Evolutionary conservation across 2,113 vertebrate species (phyloP), one percentile per base, ranked within the genome.

Genomic region (Cololabis saira): DNA sequence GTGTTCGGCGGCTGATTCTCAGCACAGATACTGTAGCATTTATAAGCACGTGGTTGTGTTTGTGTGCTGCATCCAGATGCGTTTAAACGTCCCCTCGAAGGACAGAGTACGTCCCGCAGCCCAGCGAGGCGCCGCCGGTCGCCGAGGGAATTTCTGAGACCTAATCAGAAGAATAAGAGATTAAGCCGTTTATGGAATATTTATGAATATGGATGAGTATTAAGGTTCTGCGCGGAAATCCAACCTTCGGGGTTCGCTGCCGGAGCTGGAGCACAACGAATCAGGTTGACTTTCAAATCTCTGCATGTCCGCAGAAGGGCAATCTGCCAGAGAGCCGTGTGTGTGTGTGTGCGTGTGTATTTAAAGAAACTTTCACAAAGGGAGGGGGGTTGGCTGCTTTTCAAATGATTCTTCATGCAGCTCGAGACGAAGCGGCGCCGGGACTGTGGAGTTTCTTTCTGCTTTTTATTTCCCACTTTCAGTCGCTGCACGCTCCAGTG

Each of bases 171-270:
- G 78, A 91, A 82, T 77, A 55, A 58, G 83, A 87, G 87, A 87
- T 90, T 82, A 90, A 81, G 58, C 85, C 76, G 81, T 82, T 83
- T 91, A 58, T 82, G 68, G 76, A 80, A 69, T 71, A 85, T 88
- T 79, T 81, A 89, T 91, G 89, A 91, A 92, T 86, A 91, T 90
- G 85, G 72, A 91, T 91, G 89, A 91, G 84, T 74, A 86, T 90
- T 90, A 83, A 85, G 85, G 62, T 85, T 85, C 76, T 63, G 61
- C 71, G 72, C 42, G 22, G 78, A 84, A 87, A 86, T 84, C 83
- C 79, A 75, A 78, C 87, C 86, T 88, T 85, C 18, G 10, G 83
- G 86, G 52, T 84, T 90, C 86, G 88, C 87, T 90, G 84, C 82
- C 86, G 61, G 78, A 89, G 80, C 71, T 66, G 65, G 50, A 71